phyloP scores from a whole-genome alignment of 1,140 invertebrate species.

The Propsilocerus akamusi region DNA sequence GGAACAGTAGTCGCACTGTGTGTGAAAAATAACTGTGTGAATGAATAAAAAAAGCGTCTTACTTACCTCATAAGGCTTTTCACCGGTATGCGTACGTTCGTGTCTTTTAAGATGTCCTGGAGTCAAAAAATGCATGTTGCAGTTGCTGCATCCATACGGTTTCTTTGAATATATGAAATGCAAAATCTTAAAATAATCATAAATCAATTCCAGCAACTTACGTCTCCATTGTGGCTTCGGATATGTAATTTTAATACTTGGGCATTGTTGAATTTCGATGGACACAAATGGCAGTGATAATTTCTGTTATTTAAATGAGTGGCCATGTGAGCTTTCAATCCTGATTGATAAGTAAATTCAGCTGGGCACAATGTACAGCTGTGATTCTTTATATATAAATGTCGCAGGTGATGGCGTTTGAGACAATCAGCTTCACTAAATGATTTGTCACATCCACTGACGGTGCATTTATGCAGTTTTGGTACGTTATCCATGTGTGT shows the following conservation, averaged over 20 bases:
- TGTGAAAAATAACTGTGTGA: neutral
- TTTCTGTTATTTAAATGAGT: constrained; percentile 39
- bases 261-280: constrained; percentile 41
- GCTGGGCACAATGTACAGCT: neutral
- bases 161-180: too few relatives aligned
- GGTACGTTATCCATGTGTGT: neutral
- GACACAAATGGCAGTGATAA: constrained; percentile 34
- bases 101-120: neutral
- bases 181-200: too few relatives aligned
- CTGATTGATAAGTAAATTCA: constrained; percentile 18
- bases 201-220: too few relatives aligned
- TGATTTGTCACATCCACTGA: neutral
- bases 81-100: neutral
- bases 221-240: constrained; percentile 31
- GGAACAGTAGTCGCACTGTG: neutral
- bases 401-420: neutral
- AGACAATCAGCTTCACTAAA: neutral
- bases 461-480: neutral
- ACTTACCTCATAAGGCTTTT: neutral
- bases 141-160: constrained; percentile 23
- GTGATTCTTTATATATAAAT: neutral
- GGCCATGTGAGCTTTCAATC: constrained; percentile 41
- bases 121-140: constrained; percentile 19
- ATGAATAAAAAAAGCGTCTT: neutral
- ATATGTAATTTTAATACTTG: constrained; percentile 42